Evolutionary conservation across 2,113 vertebrate genomes (phyloP).

Genomic region (Corythoichthys intestinalis): DNA sequence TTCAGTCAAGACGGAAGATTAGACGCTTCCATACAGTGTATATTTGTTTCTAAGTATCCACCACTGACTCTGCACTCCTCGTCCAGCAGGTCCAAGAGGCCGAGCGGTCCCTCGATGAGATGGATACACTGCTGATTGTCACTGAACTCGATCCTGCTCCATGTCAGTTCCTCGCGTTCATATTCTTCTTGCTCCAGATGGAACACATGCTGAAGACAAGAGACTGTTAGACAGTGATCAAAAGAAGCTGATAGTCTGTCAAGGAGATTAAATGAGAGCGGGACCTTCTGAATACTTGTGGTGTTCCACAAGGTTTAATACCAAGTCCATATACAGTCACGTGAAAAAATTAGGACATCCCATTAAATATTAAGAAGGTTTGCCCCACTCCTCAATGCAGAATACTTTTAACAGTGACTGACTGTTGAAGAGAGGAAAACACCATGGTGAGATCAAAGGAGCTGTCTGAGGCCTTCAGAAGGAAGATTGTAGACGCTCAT

Average conservation of each 20-base stretch:
- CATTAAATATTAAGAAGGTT: too few relatives aligned
- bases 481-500: too few relatives aligned
- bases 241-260: neutral
- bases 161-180: conserved; percentile 72
- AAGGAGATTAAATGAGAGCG: too few relatives aligned
- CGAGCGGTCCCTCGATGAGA: conserved; percentile 72
- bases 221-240: neutral
- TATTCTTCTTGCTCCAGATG: conserved; percentile 81
- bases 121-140: conserved; percentile 77
- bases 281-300: neutral
- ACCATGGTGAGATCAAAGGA: too few relatives aligned
- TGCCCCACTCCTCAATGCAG: too few relatives aligned
- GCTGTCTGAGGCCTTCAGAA: too few relatives aligned
- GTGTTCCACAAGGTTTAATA: neutral
- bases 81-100: conserved; percentile 77
- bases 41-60: neutral
- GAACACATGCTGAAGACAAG: conserved; percentile 71
- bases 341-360: too few relatives aligned
- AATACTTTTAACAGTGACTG: too few relatives aligned
- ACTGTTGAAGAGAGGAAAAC: too few relatives aligned
- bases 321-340: neutral
- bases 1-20: neutral
- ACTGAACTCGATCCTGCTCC: conserved; percentile 74
- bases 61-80: conserved; percentile 75
- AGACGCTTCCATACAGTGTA: neutral